A percentile compares a stretch with the other conserved stretches of the same genome.
Evolutionary conservation across 2,797 vertebrate genomes (phyloP).

Genomic region (Micrastur ruficollis): DNA sequence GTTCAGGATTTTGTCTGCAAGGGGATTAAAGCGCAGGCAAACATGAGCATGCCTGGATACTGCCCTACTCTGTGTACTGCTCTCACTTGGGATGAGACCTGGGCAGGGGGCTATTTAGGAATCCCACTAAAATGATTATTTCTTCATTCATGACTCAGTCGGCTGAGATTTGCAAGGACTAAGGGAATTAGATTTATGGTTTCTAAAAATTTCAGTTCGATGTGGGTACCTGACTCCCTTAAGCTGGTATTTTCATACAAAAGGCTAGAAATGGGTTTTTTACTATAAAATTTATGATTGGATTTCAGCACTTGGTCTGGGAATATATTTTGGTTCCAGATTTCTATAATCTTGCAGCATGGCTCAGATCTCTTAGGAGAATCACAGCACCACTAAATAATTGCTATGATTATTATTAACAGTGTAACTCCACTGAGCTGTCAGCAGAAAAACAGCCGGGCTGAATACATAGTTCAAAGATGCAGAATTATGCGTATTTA

Average conservation of each 20-base stretch:
- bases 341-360: neutral
- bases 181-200: neutral
- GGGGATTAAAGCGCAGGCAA: conserved; percentile 18
- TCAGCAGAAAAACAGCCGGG: neutral
- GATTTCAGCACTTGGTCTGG: neutral
- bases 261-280: neutral
- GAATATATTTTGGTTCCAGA: neutral
- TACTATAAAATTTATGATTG: neutral
- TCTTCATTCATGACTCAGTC: neutral
- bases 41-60: neutral
- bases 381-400: neutral
- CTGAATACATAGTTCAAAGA: conserved; percentile 1
- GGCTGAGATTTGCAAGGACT: neutral
- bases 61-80: neutral
- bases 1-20: conserved; percentile 22
- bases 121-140: neutral
- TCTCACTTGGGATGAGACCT: neutral
- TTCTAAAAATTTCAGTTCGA: neutral
- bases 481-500: neutral
- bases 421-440: neutral
- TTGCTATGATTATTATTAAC: neutral
- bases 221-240: neutral
- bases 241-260: neutral
- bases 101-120: neutral
- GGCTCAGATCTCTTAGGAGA: neutral